phyloP scores from a whole-genome alignment of 2,888 invertebrate genomes.

The Tetragonisca angustula region DNA sequence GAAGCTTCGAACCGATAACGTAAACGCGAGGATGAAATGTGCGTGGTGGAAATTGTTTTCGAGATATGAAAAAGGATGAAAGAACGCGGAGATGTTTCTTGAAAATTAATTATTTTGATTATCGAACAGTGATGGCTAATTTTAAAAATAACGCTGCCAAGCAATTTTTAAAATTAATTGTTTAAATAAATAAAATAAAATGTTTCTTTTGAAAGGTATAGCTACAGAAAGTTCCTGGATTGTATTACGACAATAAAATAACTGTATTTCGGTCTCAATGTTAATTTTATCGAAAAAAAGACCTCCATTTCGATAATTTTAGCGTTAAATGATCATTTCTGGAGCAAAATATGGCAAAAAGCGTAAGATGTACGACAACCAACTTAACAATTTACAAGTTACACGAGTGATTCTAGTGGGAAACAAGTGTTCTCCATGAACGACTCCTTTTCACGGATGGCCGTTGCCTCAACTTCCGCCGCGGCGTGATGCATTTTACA shows the following conservation, averaged over 20 bases:
- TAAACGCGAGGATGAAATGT: neutral
- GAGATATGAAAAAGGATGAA: neutral
- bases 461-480: neutral
- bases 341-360: neutral
- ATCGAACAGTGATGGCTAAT: neutral
- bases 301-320: neutral
- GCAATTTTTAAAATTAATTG: no score
- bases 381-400: neutral
- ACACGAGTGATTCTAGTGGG: no score
- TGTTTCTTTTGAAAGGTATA: no score
- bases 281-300: neutral
- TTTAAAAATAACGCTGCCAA: no score
- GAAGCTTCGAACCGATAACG: neutral
- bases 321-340: neutral
- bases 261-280: neutral
- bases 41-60: neutral
- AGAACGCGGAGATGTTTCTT: neutral
- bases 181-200: no score
- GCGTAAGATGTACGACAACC: neutral
- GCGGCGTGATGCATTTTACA: slow-evolving; percentile 2
- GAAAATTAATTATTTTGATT: neutral
- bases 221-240: no score
- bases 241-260: neutral
- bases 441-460: neutral
- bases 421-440: neutral